These are phyloP conservation scores for Solea senegalensis DNA, from an alignment of 2,113 vertebrate genomes.

Conservation along the genomic window DNA sequence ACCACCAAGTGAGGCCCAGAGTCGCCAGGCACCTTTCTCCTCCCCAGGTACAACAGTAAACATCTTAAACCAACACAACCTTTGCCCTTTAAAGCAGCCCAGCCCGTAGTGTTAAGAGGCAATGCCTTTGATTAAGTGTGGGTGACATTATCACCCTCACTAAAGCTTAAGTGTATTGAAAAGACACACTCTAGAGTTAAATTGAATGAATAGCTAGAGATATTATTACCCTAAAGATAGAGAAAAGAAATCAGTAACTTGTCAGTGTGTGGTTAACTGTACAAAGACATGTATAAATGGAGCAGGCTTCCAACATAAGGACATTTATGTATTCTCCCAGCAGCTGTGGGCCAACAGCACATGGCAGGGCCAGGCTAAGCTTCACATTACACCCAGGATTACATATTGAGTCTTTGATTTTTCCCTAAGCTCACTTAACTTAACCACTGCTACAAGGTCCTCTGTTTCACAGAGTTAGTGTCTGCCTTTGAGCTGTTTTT, in stretches of 20 bases:
- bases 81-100: conserved; percentile 56
- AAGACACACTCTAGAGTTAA: conserved; percentile 75
- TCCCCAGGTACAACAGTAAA: conserved; percentile 74
- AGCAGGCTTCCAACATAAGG: conserved; percentile 60
- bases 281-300: conserved; percentile 75
- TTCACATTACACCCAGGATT: conserved; percentile 82
- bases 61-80: conserved; percentile 31
- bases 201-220: conserved; percentile 72
- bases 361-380: conserved; percentile 72
- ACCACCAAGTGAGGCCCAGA: conserved; percentile 69
- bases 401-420: conserved; percentile 80
- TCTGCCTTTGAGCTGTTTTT: conserved; percentile 18
- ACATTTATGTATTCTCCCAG: conserved; percentile 57
- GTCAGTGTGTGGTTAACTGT: conserved; percentile 67
- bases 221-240: conserved; percentile 71
- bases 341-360: conserved; percentile 73
- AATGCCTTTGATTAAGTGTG: conserved; percentile 39
- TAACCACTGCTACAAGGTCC: conserved; percentile 72
- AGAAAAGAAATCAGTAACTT: conserved; percentile 61
- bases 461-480: conserved; percentile 51
- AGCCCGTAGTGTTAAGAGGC: conserved; percentile 44
- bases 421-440: conserved; percentile 80
- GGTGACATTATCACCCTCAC: conserved; percentile 65
- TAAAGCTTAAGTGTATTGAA: conserved; percentile 69
- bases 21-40: conserved; percentile 76